A percentile compares a stretch with the other conserved stretches of the same genome.
phyloP scores from a whole-genome alignment of 2,888 invertebrate genomes.

The Tinea trinotella region DNA sequence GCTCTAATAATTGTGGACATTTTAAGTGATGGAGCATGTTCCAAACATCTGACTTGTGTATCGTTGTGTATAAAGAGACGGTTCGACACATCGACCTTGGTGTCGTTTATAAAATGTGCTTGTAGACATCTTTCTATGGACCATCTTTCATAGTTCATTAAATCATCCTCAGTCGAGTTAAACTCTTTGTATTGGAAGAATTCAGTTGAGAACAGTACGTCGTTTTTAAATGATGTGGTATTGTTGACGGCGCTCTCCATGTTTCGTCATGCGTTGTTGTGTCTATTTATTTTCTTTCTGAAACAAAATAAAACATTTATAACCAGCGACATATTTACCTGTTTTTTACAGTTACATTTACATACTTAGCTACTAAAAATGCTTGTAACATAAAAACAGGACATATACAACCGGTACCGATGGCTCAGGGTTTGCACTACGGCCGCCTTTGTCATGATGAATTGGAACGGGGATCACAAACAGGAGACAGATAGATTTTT shows the following conservation, averaged over 20 bases:
- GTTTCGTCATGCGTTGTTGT: conserved; percentile 55
- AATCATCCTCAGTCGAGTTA: conserved; percentile 29
- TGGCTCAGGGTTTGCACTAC: no score
- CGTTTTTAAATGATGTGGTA: conserved; percentile 57
- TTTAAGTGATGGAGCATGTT: conserved; percentile 79
- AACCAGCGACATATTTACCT: no score
- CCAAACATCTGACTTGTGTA: conserved; percentile 56
- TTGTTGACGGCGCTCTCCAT: conserved; percentile 60
- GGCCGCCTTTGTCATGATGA: no score
- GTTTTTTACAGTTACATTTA: no score
- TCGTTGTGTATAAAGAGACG: conserved; percentile 42
- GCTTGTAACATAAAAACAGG: no score
- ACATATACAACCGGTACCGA: no score
- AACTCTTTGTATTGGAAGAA: conserved; percentile 37
- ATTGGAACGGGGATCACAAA: no score
- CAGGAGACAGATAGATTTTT: no score
- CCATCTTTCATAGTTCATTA: conserved; percentile 37
- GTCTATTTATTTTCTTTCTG: conserved; percentile 34
- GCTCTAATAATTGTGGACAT: conserved; percentile 76
- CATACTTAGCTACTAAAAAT: no score
- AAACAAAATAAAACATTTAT: conserved; percentile 40
- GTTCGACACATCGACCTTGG: conserved; percentile 33
- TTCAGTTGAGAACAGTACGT: conserved; percentile 35
- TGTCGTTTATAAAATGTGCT: conserved; percentile 37
- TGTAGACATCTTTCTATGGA: conserved; percentile 49